Base-by-base conservation (phyloP, 2,888 invertebrate species). In the Microplitis manilae region DNA sequence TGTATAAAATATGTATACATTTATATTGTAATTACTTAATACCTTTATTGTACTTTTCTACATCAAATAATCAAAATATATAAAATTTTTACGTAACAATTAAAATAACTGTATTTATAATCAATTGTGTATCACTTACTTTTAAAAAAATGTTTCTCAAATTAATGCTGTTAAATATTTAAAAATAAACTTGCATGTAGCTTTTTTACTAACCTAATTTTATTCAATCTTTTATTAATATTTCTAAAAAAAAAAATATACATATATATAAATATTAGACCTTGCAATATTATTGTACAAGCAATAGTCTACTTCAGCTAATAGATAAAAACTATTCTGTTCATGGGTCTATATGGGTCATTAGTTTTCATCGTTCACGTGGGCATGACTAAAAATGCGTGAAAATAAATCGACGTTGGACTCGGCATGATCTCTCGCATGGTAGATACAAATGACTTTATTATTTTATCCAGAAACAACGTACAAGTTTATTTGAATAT, bases 381-480 rank as follows among this genome's bases (percentile, higher is more conserved):
- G 68, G 68, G 78, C 77, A 76, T 77, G 77, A 80, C 59, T 9
- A 75, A 17, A 74, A 71, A 75, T 39, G 65, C 8, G 17, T 68
- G 7, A 40, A 62, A 40, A 38, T 65, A n/a, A 65, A 74, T 68
- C 20, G 67, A 59, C 76, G 77, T 79, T 81, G 81, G 80, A 81
- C 80, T 82, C 76, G 64, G 82, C 81, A 83, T 81, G 81, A 39
- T 60, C 73, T 67, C 75, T 67, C 71, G 79, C 81, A 81, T 80
- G 81, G 67, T 6, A 62, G 64, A 30, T 30, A 78, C 73, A 70
- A 30, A 17, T 72, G 41, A 76, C 64, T 17, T 20, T 20, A 20
- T 39, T n/a, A 76, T 75, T 40, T n/a, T 40, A 64, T 71, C 60
- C 40, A 74, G 67, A 62, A 20, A 77, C 50, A 13, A 50, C 4